Evolutionary conservation across 2,888 invertebrate genomes (phyloP).

Genomic region (Lepidochrysops patricia): DNA sequence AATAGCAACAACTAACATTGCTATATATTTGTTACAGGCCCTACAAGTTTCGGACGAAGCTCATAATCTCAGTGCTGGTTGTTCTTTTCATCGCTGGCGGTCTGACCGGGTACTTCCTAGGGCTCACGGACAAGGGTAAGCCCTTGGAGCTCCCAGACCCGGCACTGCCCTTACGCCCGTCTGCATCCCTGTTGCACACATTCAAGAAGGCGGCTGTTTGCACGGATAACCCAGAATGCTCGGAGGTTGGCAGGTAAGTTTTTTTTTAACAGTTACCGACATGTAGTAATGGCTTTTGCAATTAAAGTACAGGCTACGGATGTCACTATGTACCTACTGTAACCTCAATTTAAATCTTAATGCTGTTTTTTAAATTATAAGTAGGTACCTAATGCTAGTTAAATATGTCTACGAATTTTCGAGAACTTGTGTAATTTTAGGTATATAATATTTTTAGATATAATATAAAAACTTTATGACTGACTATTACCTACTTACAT

Average conservation of each 20-base stretch:
- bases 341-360: no score
- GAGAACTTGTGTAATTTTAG: no score
- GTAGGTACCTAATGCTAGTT: no score
- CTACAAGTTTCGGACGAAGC: constrained; percentile 43
- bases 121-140: constrained; percentile 39
- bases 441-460: no score
- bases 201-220: constrained; percentile 84
- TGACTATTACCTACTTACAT: no score
- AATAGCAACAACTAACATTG: neutral
- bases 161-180: constrained; percentile 75
- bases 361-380: no score
- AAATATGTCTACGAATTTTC: no score
- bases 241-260: constrained; percentile 85
- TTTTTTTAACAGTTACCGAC: no score
- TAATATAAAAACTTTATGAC: no score
- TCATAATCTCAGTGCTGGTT: constrained; percentile 39
- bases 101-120: constrained; percentile 46
- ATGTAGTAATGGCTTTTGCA: no score
- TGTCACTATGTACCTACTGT: no score
- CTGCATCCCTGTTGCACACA: constrained; percentile 77
- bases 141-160: constrained; percentile 78
- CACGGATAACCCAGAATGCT: constrained; percentile 84
- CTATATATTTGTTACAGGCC: constrained; percentile 36
- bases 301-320: no score
- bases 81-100: constrained; percentile 47